A percentile compares a stretch with the other conserved stretches of the same genome.
phyloP scores from a whole-genome alignment of 92 coral and sea anemone genomes.

The Porites evermanni region DNA sequence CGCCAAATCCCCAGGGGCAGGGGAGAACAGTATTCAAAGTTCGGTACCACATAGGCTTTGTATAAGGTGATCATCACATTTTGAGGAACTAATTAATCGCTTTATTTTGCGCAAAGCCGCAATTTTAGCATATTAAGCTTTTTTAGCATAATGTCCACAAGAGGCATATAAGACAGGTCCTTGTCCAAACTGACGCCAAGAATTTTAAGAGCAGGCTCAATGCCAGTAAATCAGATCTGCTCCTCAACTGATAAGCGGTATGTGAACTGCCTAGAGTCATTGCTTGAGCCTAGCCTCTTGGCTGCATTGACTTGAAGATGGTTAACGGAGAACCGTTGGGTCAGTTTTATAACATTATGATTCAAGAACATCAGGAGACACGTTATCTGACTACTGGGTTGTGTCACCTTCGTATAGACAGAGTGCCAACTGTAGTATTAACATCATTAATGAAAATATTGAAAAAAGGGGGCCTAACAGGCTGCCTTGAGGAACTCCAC shows the following conservation, averaged over 20 bases:
- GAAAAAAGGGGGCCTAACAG: conserved; percentile 54
- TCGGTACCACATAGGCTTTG: conserved; percentile 33
- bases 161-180: conserved; percentile 22
- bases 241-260: not conserved
- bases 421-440: not conserved
- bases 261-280: not conserved
- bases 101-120: conserved; percentile 21
- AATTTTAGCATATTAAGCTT: conserved; percentile 29
- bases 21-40: conserved; percentile 43
- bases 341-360: not conserved
- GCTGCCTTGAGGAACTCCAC: conserved; percentile 68
- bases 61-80: conserved; percentile 5
- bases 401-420: not conserved
- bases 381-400: not conserved
- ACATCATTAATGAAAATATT: conserved; percentile 33
- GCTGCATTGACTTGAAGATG: conserved; percentile 20
- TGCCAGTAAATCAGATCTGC: not conserved
- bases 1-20: conserved; percentile 28
- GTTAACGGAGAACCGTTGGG: conserved; percentile 7
- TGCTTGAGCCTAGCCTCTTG: conserved; percentile 2
- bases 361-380: not conserved
- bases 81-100: conserved; percentile 9
- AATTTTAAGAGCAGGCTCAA: conserved; percentile 19
- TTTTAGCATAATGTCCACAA: conserved; percentile 19
- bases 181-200: conserved; percentile 30